These are phyloP conservation scores for Microchrysa polita DNA, from an alignment of 2,888 invertebrate genomes.

Conservation along the genomic window DNA sequence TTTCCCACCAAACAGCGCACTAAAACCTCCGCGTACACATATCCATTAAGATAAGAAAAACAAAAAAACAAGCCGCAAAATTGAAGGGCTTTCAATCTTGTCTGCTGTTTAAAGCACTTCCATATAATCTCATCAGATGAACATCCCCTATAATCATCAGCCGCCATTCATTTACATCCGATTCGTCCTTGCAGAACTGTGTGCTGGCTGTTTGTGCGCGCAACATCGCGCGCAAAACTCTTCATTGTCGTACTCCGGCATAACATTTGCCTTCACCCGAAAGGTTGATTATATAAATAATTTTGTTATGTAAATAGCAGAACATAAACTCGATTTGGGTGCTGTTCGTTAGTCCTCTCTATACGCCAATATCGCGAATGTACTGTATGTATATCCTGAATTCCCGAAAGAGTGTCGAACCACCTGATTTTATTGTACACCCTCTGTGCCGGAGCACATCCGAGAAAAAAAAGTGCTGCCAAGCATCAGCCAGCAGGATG, in stretches of 20 bases:
- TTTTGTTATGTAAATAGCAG: conserved; percentile 43
- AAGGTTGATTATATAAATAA: conserved; percentile 43
- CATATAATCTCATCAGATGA: background rate
- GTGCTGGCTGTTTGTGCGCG: no score
- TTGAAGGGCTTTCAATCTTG: no score
- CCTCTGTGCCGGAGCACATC: background rate
- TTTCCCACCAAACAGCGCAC: no score
- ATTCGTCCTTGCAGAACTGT: background rate
- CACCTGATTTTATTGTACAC: conserved; percentile 37
- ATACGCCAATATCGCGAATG: conserved; percentile 37
- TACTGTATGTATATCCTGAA: no score
- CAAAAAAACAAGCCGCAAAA: no score
- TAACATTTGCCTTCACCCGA: conserved; percentile 17
- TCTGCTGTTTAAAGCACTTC: no score
- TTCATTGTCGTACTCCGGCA: background rate
- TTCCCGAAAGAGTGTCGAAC: conserved; percentile 19
- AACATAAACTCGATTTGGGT: conserved; percentile 40
- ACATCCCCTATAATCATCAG: background rate
- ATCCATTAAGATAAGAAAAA: no score
- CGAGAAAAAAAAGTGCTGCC: background rate
- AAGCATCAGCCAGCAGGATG: background rate
- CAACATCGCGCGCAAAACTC: background rate
- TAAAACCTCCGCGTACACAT: no score
- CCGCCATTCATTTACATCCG: conserved; percentile 8
- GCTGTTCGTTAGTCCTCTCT: conserved; percentile 42